phyloP scores from a whole-genome alignment of 2,797 vertebrate genomes.

The Moxostoma hubbsi region DNA sequence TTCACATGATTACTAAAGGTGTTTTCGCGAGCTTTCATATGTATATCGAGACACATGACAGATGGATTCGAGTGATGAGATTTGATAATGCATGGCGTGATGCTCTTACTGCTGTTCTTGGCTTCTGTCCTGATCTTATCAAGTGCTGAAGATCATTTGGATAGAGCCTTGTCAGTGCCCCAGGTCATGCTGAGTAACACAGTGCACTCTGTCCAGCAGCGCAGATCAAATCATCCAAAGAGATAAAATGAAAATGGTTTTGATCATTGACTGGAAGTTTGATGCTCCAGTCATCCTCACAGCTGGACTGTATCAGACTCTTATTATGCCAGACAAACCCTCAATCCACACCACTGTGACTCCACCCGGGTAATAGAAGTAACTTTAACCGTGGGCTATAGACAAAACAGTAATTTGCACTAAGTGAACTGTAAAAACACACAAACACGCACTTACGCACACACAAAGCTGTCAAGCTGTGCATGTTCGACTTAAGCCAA shows the following conservation, averaged over 20 bases:
- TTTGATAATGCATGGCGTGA: conserved; percentile 30
- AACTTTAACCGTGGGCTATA: conserved; percentile 39
- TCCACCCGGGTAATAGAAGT: conserved; percentile 39
- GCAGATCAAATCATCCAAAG: conserved; percentile 31
- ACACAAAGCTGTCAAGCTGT: conserved; percentile 29
- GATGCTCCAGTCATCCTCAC: conserved; percentile 19
- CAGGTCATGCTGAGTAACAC: conserved; percentile 32
- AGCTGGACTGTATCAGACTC: conserved; percentile 33
- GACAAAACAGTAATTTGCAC: conserved; percentile 39
- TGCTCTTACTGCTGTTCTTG: conserved; percentile 43
- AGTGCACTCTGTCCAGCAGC: conserved; percentile 6
- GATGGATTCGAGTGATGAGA: conserved; percentile 18
- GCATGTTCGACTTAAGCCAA: conserved; percentile 40
- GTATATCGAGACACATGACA: conserved; percentile 26
- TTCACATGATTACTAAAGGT: background rate
- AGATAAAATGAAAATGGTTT: conserved; percentile 36
- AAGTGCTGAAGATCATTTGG: conserved; percentile 23
- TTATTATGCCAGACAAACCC: conserved; percentile 38
- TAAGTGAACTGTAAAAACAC: conserved; percentile 39
- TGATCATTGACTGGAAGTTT: conserved; percentile 45
- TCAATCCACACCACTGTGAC: conserved; percentile 24
- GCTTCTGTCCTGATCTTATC: conserved; percentile 46
- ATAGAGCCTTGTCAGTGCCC: conserved; percentile 30
- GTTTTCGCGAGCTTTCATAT: conserved; percentile 28
- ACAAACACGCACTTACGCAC: conserved; percentile 11